Percentiles rank a stretch among this genome's conserved stretches.
phyloP scores from a whole-genome alignment of 2,113 vertebrate genomes.

The Oreocharis arfaki region DNA sequence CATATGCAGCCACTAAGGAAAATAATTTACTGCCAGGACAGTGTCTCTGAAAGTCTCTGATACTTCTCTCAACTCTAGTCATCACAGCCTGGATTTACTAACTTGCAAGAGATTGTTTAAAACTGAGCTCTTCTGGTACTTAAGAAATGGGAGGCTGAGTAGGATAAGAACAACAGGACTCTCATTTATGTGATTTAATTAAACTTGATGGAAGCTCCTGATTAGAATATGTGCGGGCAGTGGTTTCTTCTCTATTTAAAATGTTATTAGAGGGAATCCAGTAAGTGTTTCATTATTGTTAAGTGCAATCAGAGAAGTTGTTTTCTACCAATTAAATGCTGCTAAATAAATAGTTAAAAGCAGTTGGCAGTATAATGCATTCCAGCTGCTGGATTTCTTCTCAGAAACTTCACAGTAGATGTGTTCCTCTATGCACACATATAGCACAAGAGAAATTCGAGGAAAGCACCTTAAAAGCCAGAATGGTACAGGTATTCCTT shows the following conservation, averaged over 20 bases:
- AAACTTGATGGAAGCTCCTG: neutral
- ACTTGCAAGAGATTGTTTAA: neutral
- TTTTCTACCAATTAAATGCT: constrained; percentile 16
- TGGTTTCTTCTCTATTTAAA: neutral
- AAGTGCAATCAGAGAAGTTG: neutral
- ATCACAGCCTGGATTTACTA: neutral
- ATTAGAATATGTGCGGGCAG: neutral
- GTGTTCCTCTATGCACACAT: neutral
- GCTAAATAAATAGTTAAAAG: constrained; percentile 10
- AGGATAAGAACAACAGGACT: neutral
- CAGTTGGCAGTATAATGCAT: neutral
- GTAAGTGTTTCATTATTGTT: neutral
- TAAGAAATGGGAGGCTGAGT: neutral
- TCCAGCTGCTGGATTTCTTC: neutral
- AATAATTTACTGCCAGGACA: neutral
- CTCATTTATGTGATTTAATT: neutral
- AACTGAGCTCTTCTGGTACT: neutral
- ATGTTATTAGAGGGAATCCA: neutral
- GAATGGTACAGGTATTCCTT: neutral
- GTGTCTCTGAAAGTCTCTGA: neutral
- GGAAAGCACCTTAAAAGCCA: neutral
- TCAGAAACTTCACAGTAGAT: neutral
- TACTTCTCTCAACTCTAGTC: neutral
- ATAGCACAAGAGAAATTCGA: neutral
- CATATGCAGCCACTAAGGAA: neutral